Conservation (phyloP, 2,888 invertebrate genomes). For the Lycocerus yunnanus region DNA sequence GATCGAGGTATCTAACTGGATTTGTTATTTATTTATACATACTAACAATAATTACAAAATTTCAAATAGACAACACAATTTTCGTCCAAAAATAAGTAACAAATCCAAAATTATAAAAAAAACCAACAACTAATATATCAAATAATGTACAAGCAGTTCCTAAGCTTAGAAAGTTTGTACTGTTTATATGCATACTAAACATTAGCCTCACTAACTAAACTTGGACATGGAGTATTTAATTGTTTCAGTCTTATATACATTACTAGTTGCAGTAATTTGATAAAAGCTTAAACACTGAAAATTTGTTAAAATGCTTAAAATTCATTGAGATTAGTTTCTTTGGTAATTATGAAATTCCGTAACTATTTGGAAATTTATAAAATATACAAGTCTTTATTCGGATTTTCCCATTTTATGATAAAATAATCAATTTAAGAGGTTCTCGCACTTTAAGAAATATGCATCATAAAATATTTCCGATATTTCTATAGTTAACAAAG, state of each 20-base stretch:
- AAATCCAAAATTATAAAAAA: slow-evolving; percentile 16
- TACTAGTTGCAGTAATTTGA: slow-evolving; percentile 32
- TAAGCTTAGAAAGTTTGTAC: slow-evolving; percentile 39
- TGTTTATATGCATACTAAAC: slow-evolving; percentile 37
- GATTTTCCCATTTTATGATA: background rate
- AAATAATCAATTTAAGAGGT: slow-evolving; percentile 9
- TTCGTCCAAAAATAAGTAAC: slow-evolving; percentile 12
- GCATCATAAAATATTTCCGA: slow-evolving; percentile 35
- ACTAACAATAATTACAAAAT: background rate
- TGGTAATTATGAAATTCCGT: slow-evolving; percentile 7
- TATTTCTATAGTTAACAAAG: slow-evolving; percentile 38
- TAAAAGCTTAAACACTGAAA: slow-evolving; percentile 26
- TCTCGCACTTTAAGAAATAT: slow-evolving; percentile 6
- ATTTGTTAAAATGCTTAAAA: slow-evolving; percentile 8
- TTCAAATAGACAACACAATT: background rate
- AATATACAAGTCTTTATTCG: background rate
- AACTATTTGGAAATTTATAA: background rate
- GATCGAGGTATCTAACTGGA: background rate
- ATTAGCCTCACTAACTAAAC: slow-evolving; percentile 38
- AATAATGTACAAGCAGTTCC: slow-evolving; percentile 16
- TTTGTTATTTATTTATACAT: slow-evolving; percentile 8
- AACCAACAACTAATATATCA: background rate
- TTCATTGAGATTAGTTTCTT: slow-evolving; percentile 7
- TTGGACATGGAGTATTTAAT: slow-evolving; percentile 40
- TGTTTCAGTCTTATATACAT: slow-evolving; percentile 43